Evolutionary conservation across 2,797 vertebrate species (phyloP).

Genomic region (Rhyacichthys aspro): DNA sequence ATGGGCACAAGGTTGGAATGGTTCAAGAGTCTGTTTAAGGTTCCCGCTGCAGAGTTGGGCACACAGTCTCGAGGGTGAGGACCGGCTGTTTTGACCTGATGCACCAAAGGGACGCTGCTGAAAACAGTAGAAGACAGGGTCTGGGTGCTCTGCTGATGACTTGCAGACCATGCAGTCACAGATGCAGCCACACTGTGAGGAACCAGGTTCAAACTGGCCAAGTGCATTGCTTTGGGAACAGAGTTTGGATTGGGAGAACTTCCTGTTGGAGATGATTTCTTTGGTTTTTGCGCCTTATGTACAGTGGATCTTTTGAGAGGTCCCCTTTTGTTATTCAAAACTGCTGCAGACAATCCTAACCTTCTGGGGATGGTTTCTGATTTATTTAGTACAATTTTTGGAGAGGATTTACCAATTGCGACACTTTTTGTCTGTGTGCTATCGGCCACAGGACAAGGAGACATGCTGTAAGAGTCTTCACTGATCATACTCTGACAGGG

Average conservation of each 20-base stretch:
- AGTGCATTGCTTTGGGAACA: constrained; percentile 94
- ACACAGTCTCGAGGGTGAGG: constrained; percentile 60
- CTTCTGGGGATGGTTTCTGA: constrained; percentile 60
- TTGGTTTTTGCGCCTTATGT: constrained; percentile 73
- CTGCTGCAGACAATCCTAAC: constrained; percentile 44
- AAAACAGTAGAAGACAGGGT: constrained; percentile 81
- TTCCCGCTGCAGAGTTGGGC: constrained; percentile 82
- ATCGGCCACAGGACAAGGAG: constrained; percentile 56
- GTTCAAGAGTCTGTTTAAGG: constrained; percentile 89
- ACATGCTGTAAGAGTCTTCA: constrained; percentile 81
- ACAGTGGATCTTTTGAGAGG: constrained; percentile 65
- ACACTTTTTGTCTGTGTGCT: constrained; percentile 61
- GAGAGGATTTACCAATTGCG: constrained; percentile 32
- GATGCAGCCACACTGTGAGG: constrained; percentile 94
- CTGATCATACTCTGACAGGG: constrained; percentile 79
- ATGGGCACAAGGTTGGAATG: constrained; percentile 91
- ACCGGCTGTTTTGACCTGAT: constrained; percentile 89
- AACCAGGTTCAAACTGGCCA: constrained; percentile 96
- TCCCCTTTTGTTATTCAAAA: constrained; percentile 57
- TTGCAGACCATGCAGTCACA: constrained; percentile 83
- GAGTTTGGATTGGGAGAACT: constrained; percentile 73
- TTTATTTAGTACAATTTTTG: constrained; percentile 63
- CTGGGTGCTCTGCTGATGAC: constrained; percentile 79
- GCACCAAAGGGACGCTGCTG: constrained; percentile 90
- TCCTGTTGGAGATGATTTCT: constrained; percentile 58